Base-by-base conservation (phyloP, 2,797 vertebrate species). In the Octomys mimax region DNA sequence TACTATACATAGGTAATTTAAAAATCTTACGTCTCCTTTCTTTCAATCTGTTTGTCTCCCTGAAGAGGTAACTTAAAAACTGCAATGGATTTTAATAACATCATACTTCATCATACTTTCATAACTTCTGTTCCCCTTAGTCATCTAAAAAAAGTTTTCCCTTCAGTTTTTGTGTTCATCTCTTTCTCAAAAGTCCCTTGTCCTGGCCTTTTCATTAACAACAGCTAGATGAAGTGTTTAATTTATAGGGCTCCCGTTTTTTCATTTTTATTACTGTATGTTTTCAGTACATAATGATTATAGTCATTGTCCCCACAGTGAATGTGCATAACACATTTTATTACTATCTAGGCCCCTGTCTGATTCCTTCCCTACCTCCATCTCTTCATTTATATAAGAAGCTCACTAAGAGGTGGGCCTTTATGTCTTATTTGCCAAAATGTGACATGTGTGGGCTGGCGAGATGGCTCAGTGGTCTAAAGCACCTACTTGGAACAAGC, bases 341-440 rank as follows among this genome's bases (percentile, higher is more conserved):
- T 16, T 46, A 18, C 13, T 77, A 16, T 75, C 14, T 14, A 24
- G 24, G 70, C 22, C 19, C n/a, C 18, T 16, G 14, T 77, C 26
- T 42, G 14, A 49, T 77, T 49, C 26, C 26, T 49, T 77, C 39
- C 26, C 42, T 77, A 14, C 12, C 24, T 77, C 42, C 42, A 49
- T 77, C 73, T 49, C 42, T 49, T 81, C 80, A 91, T 93, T 90
- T 81, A 94, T 71, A 95, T 93, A 84, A 79, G 83, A 95, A 89
- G 3, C 33, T 92, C 73, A 80, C 66, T 59, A 62, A 94, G 33
- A 87, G 61, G 21, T 90, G 89, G 75, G 94, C 24, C 31, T 94
- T 97, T 94, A 92, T 33, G 95, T 91, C 33, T 61, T 95, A 36
- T 94, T 96, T 96, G 66, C 62, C 87, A 81, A 96, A 92, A 66